Conservation (phyloP, 2,797 vertebrate genomes). For the Acanthopagrus latus region DNA sequence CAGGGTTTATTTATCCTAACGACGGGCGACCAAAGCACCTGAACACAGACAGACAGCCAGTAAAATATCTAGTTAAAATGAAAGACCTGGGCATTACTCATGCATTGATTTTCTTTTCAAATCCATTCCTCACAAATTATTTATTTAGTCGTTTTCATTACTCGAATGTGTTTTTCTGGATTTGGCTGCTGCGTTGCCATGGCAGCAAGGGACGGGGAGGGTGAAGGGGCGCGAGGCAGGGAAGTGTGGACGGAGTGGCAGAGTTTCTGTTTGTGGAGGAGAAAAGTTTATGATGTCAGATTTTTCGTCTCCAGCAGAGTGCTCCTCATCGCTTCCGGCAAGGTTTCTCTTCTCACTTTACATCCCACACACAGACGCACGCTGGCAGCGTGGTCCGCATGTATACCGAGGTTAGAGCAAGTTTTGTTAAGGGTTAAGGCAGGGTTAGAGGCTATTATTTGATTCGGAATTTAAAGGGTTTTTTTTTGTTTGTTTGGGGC, state of each 20-base stretch:
- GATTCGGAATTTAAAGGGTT: background rate
- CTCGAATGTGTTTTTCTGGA: slow-evolving; percentile 32
- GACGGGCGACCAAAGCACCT: slow-evolving; percentile 6
- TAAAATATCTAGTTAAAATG: slow-evolving; percentile 45
- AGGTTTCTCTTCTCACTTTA: slow-evolving; percentile 23
- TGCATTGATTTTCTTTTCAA: slow-evolving; percentile 52
- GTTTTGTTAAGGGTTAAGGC: background rate
- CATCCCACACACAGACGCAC: slow-evolving; percentile 11
- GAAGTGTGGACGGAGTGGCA: background rate
- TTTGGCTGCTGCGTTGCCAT: slow-evolving; percentile 66
- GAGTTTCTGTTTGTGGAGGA: slow-evolving; percentile 28
- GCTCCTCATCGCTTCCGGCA: background rate
- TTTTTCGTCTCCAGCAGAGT: slow-evolving; percentile 16
- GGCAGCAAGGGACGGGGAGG: slow-evolving; percentile 49
- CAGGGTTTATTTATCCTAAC: slow-evolving; percentile 35
- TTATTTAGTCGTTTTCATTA: slow-evolving; percentile 59
- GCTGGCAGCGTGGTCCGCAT: background rate
- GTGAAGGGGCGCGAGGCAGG: slow-evolving; percentile 27
- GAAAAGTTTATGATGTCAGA: slow-evolving; percentile 48
- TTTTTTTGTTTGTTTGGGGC: background rate
- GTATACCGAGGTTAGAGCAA: background rate
- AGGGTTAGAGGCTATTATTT: background rate
- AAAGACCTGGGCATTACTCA: slow-evolving; percentile 41
- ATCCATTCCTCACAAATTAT: slow-evolving; percentile 56
- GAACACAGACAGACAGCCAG: slow-evolving; percentile 35